Percentiles rank a stretch among this genome's conserved stretches.
These are phyloP conservation scores for Trachelipus rathkii DNA, from an alignment of 1,140 invertebrate species.

Conservation along the genomic window DNA sequence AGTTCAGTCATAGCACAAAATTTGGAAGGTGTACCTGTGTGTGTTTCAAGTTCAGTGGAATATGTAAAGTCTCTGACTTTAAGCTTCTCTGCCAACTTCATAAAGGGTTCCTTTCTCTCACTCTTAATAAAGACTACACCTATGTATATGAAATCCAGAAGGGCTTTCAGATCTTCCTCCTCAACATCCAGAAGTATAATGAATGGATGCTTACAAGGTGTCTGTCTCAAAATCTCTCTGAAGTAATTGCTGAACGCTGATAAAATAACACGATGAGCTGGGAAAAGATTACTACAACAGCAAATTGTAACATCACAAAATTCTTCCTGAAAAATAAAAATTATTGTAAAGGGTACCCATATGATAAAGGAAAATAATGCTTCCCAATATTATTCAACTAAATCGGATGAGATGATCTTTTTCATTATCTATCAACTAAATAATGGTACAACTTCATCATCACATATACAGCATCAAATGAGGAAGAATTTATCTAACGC, in stretches of 20 bases:
- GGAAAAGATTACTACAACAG: conserved; percentile 38
- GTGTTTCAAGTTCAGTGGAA: background rate
- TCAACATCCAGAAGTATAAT: conserved; percentile 41
- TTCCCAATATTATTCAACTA: too few relatives aligned
- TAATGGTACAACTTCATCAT: too few relatives aligned
- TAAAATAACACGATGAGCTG: conserved; percentile 42
- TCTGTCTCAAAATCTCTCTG: conserved; percentile 43
- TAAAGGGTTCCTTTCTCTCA: background rate
- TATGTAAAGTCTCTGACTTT: background rate
- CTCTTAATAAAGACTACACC: background rate
- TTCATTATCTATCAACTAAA: too few relatives aligned
- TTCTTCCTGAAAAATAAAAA: background rate
- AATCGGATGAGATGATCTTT: too few relatives aligned
- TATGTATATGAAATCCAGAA: conserved; percentile 41
- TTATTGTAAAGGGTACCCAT: too few relatives aligned
- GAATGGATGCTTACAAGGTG: conserved; percentile 44
- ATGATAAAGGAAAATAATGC: too few relatives aligned
- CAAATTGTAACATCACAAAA: conserved; percentile 43
- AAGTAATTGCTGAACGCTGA: conserved; percentile 45
- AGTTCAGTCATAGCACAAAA: too few relatives aligned
- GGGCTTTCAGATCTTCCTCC: conserved; percentile 41
- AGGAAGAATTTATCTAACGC: too few relatives aligned
- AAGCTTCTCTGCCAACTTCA: background rate
- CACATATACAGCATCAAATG: too few relatives aligned
- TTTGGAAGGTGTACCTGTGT: background rate